Evolutionary conservation across 2,113 vertebrate genomes (phyloP).

Genomic region (Macroglossus sobrinus): DNA sequence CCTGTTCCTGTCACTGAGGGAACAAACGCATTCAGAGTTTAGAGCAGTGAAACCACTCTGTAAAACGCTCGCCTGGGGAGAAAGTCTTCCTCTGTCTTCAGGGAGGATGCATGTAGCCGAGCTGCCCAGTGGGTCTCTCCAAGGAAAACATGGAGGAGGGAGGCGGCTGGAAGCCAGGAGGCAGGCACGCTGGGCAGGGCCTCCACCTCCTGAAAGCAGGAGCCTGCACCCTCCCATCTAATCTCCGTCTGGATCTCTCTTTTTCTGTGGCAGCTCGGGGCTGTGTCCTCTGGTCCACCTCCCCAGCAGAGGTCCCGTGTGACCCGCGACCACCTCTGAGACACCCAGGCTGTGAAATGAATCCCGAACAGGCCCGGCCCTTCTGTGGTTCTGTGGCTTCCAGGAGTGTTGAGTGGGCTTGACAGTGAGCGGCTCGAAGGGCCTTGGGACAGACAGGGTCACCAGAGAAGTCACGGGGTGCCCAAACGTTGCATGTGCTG

Average conservation of each 20-base stretch:
- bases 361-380: not conserved
- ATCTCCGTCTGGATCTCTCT: slow-evolving; percentile 48
- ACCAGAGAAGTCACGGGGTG: not conserved
- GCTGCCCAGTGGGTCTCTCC: not conserved
- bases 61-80: slow-evolving; percentile 17
- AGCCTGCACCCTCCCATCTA: slow-evolving; percentile 3
- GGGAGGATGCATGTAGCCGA: not conserved
- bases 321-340: not conserved
- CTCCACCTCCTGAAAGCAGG: slow-evolving; percentile 5
- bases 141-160: slow-evolving; percentile 37
- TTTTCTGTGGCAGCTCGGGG: not conserved
- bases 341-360: not conserved
- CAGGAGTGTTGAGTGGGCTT: not conserved
- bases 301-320: not conserved
- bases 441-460: not conserved
- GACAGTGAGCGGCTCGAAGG: not conserved
- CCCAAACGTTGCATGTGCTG: not conserved
- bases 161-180: not conserved
- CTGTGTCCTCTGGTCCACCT: slow-evolving; percentile 34
- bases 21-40: not conserved
- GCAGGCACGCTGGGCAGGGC: slow-evolving; percentile 5
- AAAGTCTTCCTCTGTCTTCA: not conserved
- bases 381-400: not conserved
- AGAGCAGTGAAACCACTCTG: not conserved
- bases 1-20: slow-evolving; percentile 14